Percentiles rank a stretch among this genome's conserved stretches.
These are phyloP conservation scores for Orthosia incerta DNA, from an alignment of 2,888 invertebrate genomes.

Conservation along the genomic window DNA sequence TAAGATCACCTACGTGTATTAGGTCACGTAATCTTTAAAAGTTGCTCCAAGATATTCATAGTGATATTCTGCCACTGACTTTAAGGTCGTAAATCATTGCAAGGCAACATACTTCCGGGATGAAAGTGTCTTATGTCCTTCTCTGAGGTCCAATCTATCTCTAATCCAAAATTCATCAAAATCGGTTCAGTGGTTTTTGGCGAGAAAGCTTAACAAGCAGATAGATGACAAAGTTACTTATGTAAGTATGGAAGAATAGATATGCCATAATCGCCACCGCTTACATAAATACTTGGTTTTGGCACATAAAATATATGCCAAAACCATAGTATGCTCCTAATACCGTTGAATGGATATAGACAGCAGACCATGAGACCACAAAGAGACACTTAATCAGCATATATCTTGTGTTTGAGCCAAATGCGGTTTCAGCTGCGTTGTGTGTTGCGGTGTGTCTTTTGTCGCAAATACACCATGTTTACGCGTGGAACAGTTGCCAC, in stretches of 20 bases:
- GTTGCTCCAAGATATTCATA: not conserved
- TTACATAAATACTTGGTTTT: too few species aligned
- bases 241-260: not conserved
- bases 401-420: conserved; percentile 45
- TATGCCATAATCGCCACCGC: too few species aligned
- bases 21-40: conserved; percentile 6
- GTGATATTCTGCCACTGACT: not conserved
- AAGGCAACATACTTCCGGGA: too few species aligned
- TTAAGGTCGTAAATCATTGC: too few species aligned
- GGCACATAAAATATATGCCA: not conserved
- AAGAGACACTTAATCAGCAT: conserved; percentile 34
- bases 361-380: conserved; percentile 36
- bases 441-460: conserved; percentile 4
- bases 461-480: conserved; percentile 27
- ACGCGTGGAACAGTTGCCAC: not conserved
- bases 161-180: too few species aligned
- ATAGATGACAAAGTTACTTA: too few species aligned
- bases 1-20: not conserved
- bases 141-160: too few species aligned
- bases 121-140: too few species aligned
- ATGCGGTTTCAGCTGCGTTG: conserved; percentile 33
- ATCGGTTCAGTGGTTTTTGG: too few species aligned
- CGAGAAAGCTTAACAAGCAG: too few species aligned
- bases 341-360: not conserved
- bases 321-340: not conserved